Base-by-base conservation (phyloP, 2,797 vertebrate genomes). In the Leptoclinus maculatus region DNA sequence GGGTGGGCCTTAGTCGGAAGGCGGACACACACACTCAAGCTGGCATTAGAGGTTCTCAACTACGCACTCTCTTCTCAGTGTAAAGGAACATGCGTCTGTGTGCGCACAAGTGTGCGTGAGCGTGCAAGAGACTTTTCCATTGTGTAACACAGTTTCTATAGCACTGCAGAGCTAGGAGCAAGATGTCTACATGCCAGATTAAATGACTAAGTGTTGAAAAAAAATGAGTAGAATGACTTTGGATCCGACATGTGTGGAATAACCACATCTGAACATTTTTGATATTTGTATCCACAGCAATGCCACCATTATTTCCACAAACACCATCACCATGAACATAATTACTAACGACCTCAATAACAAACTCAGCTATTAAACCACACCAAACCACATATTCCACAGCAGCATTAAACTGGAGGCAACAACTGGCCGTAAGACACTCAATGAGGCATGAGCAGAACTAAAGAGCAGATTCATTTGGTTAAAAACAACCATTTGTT, bases 1-100 rank as follows among this genome's bases (percentile, higher is more conserved):
- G 90, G 94, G 93, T 92, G 94, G 95, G 94, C 93, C 91, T 91
- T 71, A 41, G 92, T 84, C 87, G 93, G 95, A 95, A 94, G 93
- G 93, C 87, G 41, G 94, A 92, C 90, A 93, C 94, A 87, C 84
- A 91, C 78, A 88, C 90, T 94, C 94, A 58, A 78, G 49, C 67
- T 66, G 80, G 58, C 79, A 76, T 64, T 71, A 83, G 71, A 82
- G 78, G 80, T 81, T 87, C 78, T 89, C 77, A 72, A 47, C 79
- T 72, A 73, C 21, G 80, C 85, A 58, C 71, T 76, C 66, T 78
- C 54, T 56, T 58, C 74, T 78, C 54, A 78, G 57, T 88, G 83
- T 81, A 43, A 51, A 74, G 36, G 47, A 57, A 56, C 45, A 19
- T 19, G 29, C 5, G 68, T 72, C 49, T 80, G 32, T 72, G 56